Base-by-base conservation (phyloP, 2,797 vertebrate genomes). In the Chrysolophus pictus region DNA sequence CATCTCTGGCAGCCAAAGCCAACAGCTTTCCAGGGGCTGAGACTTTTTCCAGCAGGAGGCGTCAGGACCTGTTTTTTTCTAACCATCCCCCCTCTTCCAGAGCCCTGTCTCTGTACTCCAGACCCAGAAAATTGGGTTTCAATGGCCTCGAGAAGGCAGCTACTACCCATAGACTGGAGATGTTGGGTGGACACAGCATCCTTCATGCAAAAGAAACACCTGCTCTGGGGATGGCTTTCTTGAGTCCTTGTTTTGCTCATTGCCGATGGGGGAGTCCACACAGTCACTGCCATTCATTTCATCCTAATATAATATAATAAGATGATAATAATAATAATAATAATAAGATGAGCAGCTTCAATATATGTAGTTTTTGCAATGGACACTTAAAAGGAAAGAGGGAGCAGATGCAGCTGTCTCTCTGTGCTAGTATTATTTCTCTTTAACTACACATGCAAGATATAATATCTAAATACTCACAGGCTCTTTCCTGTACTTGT, bases 401-500 rank as follows among this genome's bases (percentile, higher is more conserved):
- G 11, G 12, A 55, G 39, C 1, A 75, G 68, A 28, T 6, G 24
- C 15, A 69, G 35, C 17, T 10, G 0, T 28, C 39, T 23, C 23
- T 85, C 81, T 53, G 4, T 23, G 12, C 0, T 0, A 46, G 4
- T 13, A 39, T 65, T 64, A 90, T 63, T 92, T 83, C 49, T 87
- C 49, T 59, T 87, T 84, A 88, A 68, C 33, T 88, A 33, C 75
- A 56, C 26, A 51, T 35, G 24, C 64, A 76, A 88, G 81, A 82
- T 85, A 68, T 46, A 87, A 59, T 74, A 91, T 76, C 87, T 92
- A 37, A 95, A 94, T 73, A 67, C 71, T 72, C 71, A 21, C 44
- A 85, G 62, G 56, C 62, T 83, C 69, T 83, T 95, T 95, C 84
- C 91, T 91, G 64, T 80, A 4, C 87, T 87, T 37, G 71, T 51